Percentiles rank a stretch among this genome's conserved stretches.
Conservation (phyloP, 1,140 invertebrate species). For the Oryzaephilus surinamensis region DNA sequence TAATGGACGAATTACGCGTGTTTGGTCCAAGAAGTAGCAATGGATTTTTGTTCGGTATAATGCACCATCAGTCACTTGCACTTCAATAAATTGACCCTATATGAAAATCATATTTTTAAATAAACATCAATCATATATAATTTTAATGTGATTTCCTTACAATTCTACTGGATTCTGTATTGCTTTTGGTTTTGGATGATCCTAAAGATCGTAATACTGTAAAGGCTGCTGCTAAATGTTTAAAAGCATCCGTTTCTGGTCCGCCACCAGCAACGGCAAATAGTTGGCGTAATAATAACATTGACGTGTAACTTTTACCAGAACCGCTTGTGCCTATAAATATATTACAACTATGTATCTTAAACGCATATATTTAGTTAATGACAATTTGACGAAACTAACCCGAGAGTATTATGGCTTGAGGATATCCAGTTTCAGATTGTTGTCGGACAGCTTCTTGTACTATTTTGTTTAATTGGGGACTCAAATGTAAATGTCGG, state of each 20-base stretch:
- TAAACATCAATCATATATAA: constrained; percentile 1
- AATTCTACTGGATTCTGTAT: constrained; percentile 89
- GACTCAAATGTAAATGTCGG: constrained; percentile 49
- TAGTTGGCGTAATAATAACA: constrained; percentile 78
- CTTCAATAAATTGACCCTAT: constrained; percentile 91
- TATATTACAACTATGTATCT: not conserved
- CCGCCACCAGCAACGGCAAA: constrained; percentile 90
- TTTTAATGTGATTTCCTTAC: constrained; percentile 40
- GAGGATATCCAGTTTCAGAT: constrained; percentile 86
- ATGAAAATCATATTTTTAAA: constrained; percentile 17
- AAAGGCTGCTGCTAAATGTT: constrained; percentile 88
- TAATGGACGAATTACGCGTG: constrained; percentile 74
- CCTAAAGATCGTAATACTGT: constrained; percentile 85
- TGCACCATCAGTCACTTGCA: constrained; percentile 91
- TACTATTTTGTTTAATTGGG: constrained; percentile 75
- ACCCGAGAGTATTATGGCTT: constrained; percentile 87
- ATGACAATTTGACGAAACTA: constrained; percentile 22
- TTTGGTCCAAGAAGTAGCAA: constrained; percentile 90
- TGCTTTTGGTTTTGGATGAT: constrained; percentile 79
- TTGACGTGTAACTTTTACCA: constrained; percentile 90
- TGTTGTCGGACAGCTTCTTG: constrained; percentile 87
- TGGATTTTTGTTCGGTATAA: constrained; percentile 92
- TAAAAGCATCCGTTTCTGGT: constrained; percentile 91
- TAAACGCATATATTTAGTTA: not conserved
- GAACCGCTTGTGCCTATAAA: constrained; percentile 75